Evolutionary conservation across 1,140 invertebrate genomes (phyloP).

Genomic region (Drosophila yakuba): DNA sequence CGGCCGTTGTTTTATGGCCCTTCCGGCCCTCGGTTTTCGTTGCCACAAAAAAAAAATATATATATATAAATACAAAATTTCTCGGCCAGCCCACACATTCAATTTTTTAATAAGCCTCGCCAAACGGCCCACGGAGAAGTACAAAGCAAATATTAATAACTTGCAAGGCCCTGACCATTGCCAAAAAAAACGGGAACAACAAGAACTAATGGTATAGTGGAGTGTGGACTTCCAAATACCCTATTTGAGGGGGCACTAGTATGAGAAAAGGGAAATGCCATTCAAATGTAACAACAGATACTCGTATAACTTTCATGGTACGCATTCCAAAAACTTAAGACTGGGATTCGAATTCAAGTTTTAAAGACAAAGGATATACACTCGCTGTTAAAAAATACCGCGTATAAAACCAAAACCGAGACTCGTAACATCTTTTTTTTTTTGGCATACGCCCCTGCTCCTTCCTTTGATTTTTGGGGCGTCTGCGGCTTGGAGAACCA

Average conservation of each 20-base stretch:
- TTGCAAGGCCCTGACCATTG: slow-evolving; percentile 72
- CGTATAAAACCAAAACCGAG: slow-evolving; percentile 2
- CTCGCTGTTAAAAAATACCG: neutral
- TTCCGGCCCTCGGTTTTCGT: neutral
- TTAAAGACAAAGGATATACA: neutral
- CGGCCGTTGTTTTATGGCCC: slow-evolving; percentile 74
- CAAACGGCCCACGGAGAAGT: slow-evolving; percentile 59
- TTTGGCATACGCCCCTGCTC: neutral
- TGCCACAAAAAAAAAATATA: neutral
- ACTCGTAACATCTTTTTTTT: slow-evolving; percentile 25
- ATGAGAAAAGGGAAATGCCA: neutral
- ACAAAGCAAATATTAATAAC: slow-evolving; percentile 83
- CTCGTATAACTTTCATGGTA: too few relatives aligned
- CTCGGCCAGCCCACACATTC: slow-evolving; percentile 59
- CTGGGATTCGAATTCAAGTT: neutral
- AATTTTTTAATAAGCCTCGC: slow-evolving; percentile 75
- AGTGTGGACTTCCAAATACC: slow-evolving; percentile 12
- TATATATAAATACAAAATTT: slow-evolving; percentile 20
- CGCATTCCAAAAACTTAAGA: too few relatives aligned
- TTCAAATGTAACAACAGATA: too few relatives aligned
- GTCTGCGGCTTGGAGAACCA: slow-evolving; percentile 73
- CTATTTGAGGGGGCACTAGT: neutral
- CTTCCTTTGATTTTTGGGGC: slow-evolving; percentile 25
- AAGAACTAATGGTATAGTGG: slow-evolving; percentile 1
- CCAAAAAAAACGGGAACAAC: slow-evolving; percentile 37